Evolutionary conservation across 2,113 vertebrate genomes (phyloP).

Genomic region (Trichechus manatus): DNA sequence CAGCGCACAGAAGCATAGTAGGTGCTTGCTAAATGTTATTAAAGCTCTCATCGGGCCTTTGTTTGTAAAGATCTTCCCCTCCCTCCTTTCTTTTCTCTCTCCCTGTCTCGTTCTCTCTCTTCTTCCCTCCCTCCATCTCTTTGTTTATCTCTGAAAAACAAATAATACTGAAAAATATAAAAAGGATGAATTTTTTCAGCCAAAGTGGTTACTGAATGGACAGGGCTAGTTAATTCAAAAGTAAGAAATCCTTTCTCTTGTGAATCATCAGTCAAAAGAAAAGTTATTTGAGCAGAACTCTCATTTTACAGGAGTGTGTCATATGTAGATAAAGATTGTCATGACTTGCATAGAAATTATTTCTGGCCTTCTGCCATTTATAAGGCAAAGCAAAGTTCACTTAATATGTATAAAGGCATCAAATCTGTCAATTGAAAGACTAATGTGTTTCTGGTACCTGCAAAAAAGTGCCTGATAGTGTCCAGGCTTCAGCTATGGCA

Average conservation of each 20-base stretch:
- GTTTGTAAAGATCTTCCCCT: not conserved
- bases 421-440: slow-evolving; percentile 63
- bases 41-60: not conserved
- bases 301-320: slow-evolving; percentile 77
- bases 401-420: slow-evolving; percentile 69
- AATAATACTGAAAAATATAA: slow-evolving; percentile 54
- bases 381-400: slow-evolving; percentile 69
- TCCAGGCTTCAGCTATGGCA: not conserved
- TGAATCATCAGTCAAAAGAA: slow-evolving; percentile 75
- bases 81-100: not conserved
- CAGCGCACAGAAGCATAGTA: not conserved
- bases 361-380: slow-evolving; percentile 57
- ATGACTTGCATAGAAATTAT: slow-evolving; percentile 77
- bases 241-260: slow-evolving; percentile 53
- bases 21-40: not conserved
- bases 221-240: slow-evolving; percentile 60
- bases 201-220: slow-evolving; percentile 58
- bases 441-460: slow-evolving; percentile 35
- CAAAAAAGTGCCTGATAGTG: not conserved
- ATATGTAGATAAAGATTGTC: slow-evolving; percentile 76
- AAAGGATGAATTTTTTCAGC: slow-evolving; percentile 51
- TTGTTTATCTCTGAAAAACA: slow-evolving; percentile 66
- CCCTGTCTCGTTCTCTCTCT: not conserved
- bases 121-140: not conserved
- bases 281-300: slow-evolving; percentile 79